Evolutionary conservation across 2,113 vertebrate species (phyloP), one percentile per base, ranked within the genome.

Genomic region (Eleginops maclovinus): DNA sequence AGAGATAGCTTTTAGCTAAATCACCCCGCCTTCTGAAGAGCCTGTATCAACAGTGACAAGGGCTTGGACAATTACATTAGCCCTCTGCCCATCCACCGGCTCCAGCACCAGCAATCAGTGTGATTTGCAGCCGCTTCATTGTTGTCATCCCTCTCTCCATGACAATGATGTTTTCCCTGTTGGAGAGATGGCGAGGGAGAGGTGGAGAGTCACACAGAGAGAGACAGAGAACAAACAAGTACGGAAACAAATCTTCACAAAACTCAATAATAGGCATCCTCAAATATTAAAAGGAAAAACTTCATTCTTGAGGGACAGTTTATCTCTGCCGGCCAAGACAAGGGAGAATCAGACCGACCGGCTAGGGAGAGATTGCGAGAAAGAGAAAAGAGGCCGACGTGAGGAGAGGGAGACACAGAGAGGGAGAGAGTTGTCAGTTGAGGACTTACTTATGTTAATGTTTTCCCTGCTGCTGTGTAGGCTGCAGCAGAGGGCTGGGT

Each of bases 1-100:
- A 89, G 90, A 94, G 94, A 94, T 95, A 94, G 94, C 95, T 95
- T 95, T 95, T 95, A 95, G 95, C 93, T 95, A 94, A 95, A 95
- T 95, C 95, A 94, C 92, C 82, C 80, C 74, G 83, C 91, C 93
- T 92, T 87, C 90, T 95, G 93, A 95, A 95, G 95, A 92, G 95
- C 90, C 91, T 91, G 91, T 94, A 95, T 94, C 95, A 95, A 95
- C 93, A 93, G 90, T 91, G 92, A 94, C 92, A 94, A 95, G 94
- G 80, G 91, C 89, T 83, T 77, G 91, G 89, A 95, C 95, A 95
- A 95, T 95, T 95, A 93, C 93, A 94, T 94, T 93, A 95, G 93
- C 91, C 90, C 93, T 93, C 93, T 93, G 84, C 86, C 87, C 86
- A 88, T 91, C 88, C 83, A 80, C 86, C 72, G 71, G 91, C 88